Evolutionary conservation across 2,888 invertebrate genomes (phyloP), one percentile per base, ranked within the genome.

Genomic region (Oegoconia quadripuncta): DNA sequence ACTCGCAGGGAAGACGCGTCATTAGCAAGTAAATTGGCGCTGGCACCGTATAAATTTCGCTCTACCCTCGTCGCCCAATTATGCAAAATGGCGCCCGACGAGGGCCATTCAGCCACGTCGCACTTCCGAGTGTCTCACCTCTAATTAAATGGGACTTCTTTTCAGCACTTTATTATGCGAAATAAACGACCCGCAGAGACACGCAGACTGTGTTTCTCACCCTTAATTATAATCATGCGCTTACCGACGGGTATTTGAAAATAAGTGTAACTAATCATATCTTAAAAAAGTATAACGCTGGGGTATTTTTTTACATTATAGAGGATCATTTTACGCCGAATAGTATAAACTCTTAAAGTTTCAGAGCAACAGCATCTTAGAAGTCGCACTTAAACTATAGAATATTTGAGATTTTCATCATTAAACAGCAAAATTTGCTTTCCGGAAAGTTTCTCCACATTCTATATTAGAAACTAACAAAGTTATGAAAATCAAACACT

Each of bases 1-100:
- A 65, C 57, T 60, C 62, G 70, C 67, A 64, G 67, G 65, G 66
- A 74, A 74, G 80, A 82, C 74, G 79, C 73, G 77, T 87, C 87
- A 86, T 87, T 87, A 87, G 86, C 86, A 82, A 80, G 76, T 78
- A 82, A 87, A 87, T 87, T 86, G 86, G 78, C 83, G 82, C 71
- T 68, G 69, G 68, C 72, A 69, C 75, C 74, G 83, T 82, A 86
- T 84, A 84, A 84, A 84, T 84, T 84, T 82, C 82, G 78, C 72
- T 59, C 81, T 75, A 75, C 84, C 80, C 80, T 76, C 76, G 56
- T 59, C 64, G 80, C 80, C 83, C 87, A 87, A 86, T 87, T 87
- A 87, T 86, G 87, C 82, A 86, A 86, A 87, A 84, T 84, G 87
- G 78, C 86, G 81, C 69, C 82, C 76, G 67, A 74, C 74, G 76